These are phyloP conservation scores for Rhinatrema bivittatum DNA, from an alignment of 2,797 vertebrate genomes.

Conservation along the genomic window DNA sequence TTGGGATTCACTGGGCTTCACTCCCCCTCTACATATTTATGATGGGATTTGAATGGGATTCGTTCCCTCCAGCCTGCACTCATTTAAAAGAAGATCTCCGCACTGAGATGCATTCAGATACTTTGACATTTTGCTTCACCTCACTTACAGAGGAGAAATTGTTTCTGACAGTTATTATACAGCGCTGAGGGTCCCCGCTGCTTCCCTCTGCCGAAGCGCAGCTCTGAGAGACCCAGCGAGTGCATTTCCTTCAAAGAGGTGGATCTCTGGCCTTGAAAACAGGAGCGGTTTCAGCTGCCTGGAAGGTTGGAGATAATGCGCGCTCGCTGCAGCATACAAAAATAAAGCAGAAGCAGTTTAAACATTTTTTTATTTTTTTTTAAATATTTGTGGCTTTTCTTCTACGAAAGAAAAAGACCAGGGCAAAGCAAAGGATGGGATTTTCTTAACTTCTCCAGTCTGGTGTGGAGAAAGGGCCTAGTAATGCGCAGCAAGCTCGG, in stretches of 20 bases:
- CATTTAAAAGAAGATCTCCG: conserved; percentile 82
- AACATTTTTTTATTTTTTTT: too few relatives aligned
- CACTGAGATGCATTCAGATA: conserved; percentile 97
- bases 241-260: conserved; percentile 74
- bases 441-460: too few relatives aligned
- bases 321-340: too few relatives aligned
- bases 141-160: conserved; percentile 98
- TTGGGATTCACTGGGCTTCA: conserved; percentile 63
- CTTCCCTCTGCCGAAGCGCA: conserved; percentile 65
- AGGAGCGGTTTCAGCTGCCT: too few relatives aligned
- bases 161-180: conserved; percentile 97
- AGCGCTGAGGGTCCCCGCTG: conserved; percentile 71
- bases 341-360: too few relatives aligned
- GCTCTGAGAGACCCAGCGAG: conserved; percentile 71
- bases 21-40: conserved; percentile 69
- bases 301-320: too few relatives aligned
- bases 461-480: too few relatives aligned
- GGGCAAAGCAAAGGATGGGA: too few relatives aligned
- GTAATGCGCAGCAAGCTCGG: too few relatives aligned
- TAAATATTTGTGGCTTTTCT: too few relatives aligned
- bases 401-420: too few relatives aligned
- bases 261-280: conserved; percentile 61
- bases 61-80: conserved; percentile 66
- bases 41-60: conserved; percentile 66
- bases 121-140: conserved; percentile 98